phyloP scores from a whole-genome alignment of 2,888 invertebrate genomes.

The Dryobotodes eremita region DNA sequence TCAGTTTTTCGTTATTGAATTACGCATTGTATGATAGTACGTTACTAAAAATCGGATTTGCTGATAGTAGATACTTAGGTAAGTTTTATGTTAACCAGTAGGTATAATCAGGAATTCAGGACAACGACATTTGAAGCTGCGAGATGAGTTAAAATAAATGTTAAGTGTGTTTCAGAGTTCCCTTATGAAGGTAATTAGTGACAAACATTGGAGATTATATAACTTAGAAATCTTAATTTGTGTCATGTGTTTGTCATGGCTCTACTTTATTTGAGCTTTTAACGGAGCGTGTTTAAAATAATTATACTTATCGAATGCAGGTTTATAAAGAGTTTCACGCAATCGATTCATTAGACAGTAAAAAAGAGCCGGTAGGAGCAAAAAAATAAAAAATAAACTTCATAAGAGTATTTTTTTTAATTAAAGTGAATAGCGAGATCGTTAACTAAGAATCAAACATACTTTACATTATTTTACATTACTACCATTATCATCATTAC shows the following conservation, averaged over 20 bases:
- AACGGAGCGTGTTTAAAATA: not conserved
- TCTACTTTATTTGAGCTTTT: not conserved
- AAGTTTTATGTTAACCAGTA: constrained; percentile 1
- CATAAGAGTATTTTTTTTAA: not conserved
- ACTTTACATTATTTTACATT: not conserved
- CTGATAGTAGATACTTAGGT: not conserved
- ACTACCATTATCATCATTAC: not conserved
- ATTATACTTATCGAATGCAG: not conserved
- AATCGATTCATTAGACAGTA: not conserved
- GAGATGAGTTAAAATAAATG: constrained; percentile 2
- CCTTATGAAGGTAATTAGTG: not conserved
- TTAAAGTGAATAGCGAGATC: not conserved
- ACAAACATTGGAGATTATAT: constrained; percentile 17
- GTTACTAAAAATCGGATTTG: not conserved
- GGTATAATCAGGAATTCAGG: not conserved
- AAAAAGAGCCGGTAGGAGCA: not conserved
- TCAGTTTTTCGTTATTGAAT: not conserved
- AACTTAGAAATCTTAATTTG: not conserved
- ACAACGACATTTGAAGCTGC: not conserved
- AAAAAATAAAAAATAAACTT: not conserved
- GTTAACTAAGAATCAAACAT: not conserved
- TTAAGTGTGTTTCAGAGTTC: constrained; percentile 14
- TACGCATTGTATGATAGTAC: not conserved
- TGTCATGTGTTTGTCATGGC: not conserved
- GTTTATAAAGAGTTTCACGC: not conserved